Conservation (phyloP, 2,888 invertebrate genomes). For the Periphyllus acericola region DNA sequence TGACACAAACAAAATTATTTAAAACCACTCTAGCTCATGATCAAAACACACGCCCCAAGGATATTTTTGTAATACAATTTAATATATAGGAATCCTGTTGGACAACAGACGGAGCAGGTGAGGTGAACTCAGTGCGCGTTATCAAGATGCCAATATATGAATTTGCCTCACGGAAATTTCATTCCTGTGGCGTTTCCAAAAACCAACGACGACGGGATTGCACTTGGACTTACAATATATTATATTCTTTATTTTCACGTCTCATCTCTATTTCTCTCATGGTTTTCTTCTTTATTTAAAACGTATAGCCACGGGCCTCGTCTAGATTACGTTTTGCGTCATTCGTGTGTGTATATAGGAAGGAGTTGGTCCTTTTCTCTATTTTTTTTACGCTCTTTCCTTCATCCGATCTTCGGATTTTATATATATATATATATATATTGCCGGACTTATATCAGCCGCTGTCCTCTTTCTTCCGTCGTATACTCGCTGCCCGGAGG, state of each 20-base stretch:
- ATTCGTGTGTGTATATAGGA: neutral
- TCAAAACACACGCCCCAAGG: neutral
- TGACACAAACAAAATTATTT: neutral
- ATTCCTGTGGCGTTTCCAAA: constrained; percentile 11
- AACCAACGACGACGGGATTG: neutral
- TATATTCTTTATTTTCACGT: neutral
- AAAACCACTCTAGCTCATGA: neutral
- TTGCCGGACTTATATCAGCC: neutral
- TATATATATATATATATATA: neutral
- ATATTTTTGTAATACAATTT: neutral
- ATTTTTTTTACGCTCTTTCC: constrained; percentile 25
- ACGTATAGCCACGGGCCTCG: constrained; percentile 31
- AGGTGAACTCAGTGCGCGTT: neutral
- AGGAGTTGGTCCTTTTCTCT: constrained; percentile 20
- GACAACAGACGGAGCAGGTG: neutral
- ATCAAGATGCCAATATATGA: neutral
- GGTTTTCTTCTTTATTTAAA: constrained; percentile 42
- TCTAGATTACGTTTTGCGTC: constrained; percentile 43
- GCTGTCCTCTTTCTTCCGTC: neutral
- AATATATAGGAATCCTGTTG: neutral
- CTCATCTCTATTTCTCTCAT: neutral
- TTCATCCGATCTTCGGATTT: neutral
- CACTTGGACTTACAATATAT: constrained; percentile 15
- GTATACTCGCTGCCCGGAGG: neutral
- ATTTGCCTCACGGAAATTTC: neutral